These are phyloP conservation scores for Bombyx huttoni DNA, from an alignment of 2,888 invertebrate genomes.

Conservation along the genomic window DNA sequence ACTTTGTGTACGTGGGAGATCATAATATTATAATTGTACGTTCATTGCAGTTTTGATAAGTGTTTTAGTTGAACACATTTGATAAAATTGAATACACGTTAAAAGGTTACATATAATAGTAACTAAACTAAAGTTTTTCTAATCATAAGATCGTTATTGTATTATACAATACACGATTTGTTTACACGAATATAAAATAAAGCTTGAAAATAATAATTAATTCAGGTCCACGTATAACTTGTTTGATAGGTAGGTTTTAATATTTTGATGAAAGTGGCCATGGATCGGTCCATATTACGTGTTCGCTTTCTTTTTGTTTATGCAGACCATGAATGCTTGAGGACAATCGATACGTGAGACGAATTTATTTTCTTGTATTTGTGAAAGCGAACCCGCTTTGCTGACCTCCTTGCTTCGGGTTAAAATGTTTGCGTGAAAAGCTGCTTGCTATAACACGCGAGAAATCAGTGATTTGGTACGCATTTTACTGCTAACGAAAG, in stretches of 20 bases:
- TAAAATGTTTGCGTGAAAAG: slow-evolving; percentile 61
- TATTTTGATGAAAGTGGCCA: slow-evolving; percentile 44
- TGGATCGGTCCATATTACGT: slow-evolving; percentile 44
- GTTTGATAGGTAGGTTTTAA: background rate
- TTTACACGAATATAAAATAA: too few species aligned
- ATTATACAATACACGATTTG: too few species aligned
- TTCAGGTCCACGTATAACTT: background rate
- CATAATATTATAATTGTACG: too few species aligned
- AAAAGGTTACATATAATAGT: too few species aligned
- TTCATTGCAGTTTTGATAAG: too few species aligned
- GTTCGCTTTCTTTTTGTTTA: slow-evolving; percentile 68
- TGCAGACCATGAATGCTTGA: slow-evolving; percentile 56
- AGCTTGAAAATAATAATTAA: background rate
- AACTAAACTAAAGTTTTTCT: too few species aligned
- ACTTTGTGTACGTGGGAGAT: too few species aligned
- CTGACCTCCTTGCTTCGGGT: slow-evolving; percentile 61
- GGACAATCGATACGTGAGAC: slow-evolving; percentile 72
- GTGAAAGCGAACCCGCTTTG: slow-evolving; percentile 66
- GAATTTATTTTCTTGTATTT: slow-evolving; percentile 71
- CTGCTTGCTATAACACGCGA: slow-evolving; percentile 34
- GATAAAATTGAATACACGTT: too few species aligned
- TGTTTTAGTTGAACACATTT: too few species aligned
- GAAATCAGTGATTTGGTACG: slow-evolving; percentile 58
- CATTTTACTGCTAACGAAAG: slow-evolving; percentile 42
- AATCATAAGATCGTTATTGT: too few species aligned